phyloP scores from a whole-genome alignment of 2,888 invertebrate species.

The Synergus itoensis region DNA sequence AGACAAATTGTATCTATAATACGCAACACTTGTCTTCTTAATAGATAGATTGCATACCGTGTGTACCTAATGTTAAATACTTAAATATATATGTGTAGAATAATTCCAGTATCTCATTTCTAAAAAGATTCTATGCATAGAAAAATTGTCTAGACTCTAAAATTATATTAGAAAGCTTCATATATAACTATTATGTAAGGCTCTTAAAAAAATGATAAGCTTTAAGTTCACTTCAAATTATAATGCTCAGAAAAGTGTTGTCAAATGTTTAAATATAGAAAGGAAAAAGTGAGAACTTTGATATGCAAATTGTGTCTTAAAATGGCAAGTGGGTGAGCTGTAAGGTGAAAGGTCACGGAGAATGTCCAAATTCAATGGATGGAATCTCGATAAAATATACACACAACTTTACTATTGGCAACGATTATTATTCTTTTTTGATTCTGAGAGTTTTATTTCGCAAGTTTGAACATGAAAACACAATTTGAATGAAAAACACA shows the following conservation, averaged over 20 bases:
- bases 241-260: too few relatives aligned
- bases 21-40: neutral
- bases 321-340: neutral
- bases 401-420: neutral
- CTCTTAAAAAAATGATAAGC: neutral
- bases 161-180: neutral
- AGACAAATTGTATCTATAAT: neutral
- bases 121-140: neutral
- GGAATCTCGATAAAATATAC: neutral
- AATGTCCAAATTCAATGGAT: neutral
- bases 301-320: neutral
- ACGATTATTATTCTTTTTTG: neutral
- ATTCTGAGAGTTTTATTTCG: neutral
- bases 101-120: neutral
- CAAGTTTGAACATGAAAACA: neutral
- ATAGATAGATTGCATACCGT: neutral
- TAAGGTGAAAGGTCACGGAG: slow-evolving; percentile 2
- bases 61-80: neutral
- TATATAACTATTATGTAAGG: neutral
- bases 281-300: neutral
- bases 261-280: neutral
- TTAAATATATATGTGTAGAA: too few relatives aligned
- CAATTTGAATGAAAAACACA: neutral
- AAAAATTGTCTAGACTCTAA: neutral
- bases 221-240: too few relatives aligned